phyloP scores from a whole-genome alignment of 2,797 vertebrate species.

The Melanotaenia pygmaea region DNA sequence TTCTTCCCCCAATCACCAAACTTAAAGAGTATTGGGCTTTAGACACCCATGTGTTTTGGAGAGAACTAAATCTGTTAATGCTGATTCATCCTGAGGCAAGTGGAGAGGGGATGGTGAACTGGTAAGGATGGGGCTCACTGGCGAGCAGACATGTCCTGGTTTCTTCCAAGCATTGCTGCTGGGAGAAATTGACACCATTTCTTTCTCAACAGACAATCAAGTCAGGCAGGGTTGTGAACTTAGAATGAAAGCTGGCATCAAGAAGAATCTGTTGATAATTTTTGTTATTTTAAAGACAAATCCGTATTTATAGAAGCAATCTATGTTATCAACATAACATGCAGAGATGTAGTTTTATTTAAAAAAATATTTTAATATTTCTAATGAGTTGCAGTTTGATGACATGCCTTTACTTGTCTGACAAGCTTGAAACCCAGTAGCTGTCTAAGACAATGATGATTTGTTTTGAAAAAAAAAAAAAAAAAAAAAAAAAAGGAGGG shows the following conservation, averaged over 20 bases:
- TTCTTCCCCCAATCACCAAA: constrained; percentile 2
- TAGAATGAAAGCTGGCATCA: constrained; percentile 32
- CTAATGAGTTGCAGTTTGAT: not conserved
- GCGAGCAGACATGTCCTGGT: constrained; percentile 44
- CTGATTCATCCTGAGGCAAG: constrained; percentile 39
- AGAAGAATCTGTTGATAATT: constrained; percentile 22
- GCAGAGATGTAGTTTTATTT: not conserved
- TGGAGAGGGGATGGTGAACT: constrained; percentile 33
- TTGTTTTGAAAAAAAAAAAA: not conserved
- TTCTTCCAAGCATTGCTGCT: constrained; percentile 53
- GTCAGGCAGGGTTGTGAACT: constrained; percentile 23
- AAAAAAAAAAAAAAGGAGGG: not conserved
- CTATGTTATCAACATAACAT: constrained; percentile 2
- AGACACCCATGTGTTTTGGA: constrained; percentile 21
- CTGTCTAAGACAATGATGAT: not conserved
- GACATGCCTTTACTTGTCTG: not conserved
- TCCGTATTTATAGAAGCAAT: constrained; percentile 8
- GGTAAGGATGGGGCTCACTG: constrained; percentile 46
- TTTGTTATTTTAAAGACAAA: not conserved
- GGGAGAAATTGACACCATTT: constrained; percentile 57
- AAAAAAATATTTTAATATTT: not conserved
- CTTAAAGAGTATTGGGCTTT: constrained; percentile 23
- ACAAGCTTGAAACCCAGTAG: constrained; percentile 23
- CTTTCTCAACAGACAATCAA: constrained; percentile 40
- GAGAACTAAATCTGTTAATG: constrained; percentile 53